A percentile compares a stretch with the other conserved stretches of the same genome.
Evolutionary conservation across 2,797 vertebrate genomes (phyloP).

Genomic region (Malacoctenus gilli): DNA sequence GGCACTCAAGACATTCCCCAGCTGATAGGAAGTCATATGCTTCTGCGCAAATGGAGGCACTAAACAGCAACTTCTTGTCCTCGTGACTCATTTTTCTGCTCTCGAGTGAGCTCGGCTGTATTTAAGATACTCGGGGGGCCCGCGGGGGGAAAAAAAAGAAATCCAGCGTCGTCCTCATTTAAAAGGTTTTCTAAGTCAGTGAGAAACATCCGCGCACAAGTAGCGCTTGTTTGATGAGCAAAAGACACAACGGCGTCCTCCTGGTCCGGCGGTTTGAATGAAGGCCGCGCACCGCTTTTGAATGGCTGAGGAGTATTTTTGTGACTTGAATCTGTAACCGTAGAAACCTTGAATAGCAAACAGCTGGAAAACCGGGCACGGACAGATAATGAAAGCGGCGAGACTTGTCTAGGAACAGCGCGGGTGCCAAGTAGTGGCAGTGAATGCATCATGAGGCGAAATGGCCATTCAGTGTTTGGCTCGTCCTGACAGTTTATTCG

Average conservation of each 20-base stretch:
- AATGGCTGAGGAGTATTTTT: slow-evolving; percentile 25
- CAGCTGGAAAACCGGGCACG: slow-evolving; percentile 53
- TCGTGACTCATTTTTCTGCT: slow-evolving; percentile 44
- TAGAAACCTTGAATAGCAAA: slow-evolving; percentile 62
- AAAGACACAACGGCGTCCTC: slow-evolving; percentile 23
- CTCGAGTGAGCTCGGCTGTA: slow-evolving; percentile 6
- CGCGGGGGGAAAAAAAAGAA: slow-evolving; percentile 13
- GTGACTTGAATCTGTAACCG: slow-evolving; percentile 46
- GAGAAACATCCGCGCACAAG: slow-evolving; percentile 7
- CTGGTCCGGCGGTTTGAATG: slow-evolving; percentile 24
- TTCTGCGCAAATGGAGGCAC: slow-evolving; percentile 19
- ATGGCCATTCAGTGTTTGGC: neutral
- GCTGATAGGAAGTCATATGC: slow-evolving; percentile 39
- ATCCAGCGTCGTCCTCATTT: slow-evolving; percentile 19
- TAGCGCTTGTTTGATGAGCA: no score
- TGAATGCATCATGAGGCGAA: slow-evolving; percentile 15
- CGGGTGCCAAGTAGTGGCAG: slow-evolving; percentile 25
- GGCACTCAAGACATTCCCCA: slow-evolving; percentile 37
- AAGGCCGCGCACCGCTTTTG: slow-evolving; percentile 29
- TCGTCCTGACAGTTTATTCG: slow-evolving; percentile 21
- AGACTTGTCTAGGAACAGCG: slow-evolving; percentile 20
- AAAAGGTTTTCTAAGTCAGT: neutral
- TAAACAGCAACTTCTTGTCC: slow-evolving; percentile 35
- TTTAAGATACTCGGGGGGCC: slow-evolving; percentile 24
- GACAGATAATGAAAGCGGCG: slow-evolving; percentile 49